A percentile compares a stretch with the other conserved stretches of the same genome.
phyloP scores from a whole-genome alignment of 2,797 vertebrate species.

The Selene dorsalis region DNA sequence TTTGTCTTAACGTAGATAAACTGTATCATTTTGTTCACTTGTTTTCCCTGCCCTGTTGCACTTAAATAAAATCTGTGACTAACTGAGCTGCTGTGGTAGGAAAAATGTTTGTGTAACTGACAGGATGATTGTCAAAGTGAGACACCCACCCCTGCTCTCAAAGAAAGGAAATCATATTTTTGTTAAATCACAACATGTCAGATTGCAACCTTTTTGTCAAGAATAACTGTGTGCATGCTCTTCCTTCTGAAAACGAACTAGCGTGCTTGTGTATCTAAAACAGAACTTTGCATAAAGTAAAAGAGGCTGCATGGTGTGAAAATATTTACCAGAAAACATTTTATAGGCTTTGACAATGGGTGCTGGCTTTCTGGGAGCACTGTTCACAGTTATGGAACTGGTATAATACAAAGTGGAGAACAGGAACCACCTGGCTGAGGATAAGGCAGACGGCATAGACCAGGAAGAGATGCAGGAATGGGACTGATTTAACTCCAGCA shows the following conservation, averaged over 20 bases:
- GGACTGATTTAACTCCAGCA: slow-evolving; percentile 60
- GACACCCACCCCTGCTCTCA: background rate
- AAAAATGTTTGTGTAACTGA: background rate
- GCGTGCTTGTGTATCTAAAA: background rate
- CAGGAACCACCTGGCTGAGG: slow-evolving; percentile 76
- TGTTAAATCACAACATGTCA: background rate
- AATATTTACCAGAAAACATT: slow-evolving; percentile 16
- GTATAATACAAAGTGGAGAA: slow-evolving; percentile 31
- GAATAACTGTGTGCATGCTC: background rate
- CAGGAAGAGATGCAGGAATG: slow-evolving; percentile 66
- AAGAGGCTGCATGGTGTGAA: background rate
- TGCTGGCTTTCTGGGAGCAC: slow-evolving; percentile 24
- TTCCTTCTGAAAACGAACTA: background rate
- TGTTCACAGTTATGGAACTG: slow-evolving; percentile 18
- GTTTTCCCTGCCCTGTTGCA: slow-evolving; percentile 6
- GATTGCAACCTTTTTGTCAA: background rate
- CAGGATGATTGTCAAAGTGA: background rate
- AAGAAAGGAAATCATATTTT: background rate
- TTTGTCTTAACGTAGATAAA: slow-evolving; percentile 24
- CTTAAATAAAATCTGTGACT: slow-evolving; percentile 17
- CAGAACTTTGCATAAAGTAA: background rate
- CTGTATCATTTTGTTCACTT: background rate
- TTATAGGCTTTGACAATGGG: background rate
- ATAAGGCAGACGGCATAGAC: slow-evolving; percentile 53
- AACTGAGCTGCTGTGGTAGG: background rate